Evolutionary conservation across 2,797 vertebrate genomes (phyloP).

Genomic region (Gymnocypris eckloni): DNA sequence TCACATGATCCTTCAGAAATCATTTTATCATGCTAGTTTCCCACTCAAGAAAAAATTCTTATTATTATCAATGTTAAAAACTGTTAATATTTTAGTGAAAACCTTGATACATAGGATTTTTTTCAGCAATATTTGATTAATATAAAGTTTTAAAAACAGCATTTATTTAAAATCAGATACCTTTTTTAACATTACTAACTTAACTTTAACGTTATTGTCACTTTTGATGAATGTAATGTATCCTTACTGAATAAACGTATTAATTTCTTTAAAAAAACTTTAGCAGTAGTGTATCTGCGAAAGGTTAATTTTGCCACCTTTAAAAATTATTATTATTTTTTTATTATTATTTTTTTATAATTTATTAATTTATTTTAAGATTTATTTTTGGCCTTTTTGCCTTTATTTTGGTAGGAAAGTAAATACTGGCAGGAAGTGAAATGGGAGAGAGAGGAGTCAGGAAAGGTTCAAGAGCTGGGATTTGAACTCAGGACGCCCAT

Average conservation of each 20-base stretch:
- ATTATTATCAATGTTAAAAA: background rate
- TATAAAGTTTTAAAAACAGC: background rate
- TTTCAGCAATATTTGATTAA: background rate
- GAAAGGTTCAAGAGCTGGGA: background rate
- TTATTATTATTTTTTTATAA: too few relatives aligned
- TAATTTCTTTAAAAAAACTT: too few relatives aligned
- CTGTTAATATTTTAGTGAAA: background rate
- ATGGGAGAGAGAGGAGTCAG: background rate
- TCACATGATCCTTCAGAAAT: background rate
- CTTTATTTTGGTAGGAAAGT: background rate
- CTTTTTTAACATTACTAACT: background rate
- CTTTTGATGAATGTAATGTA: too few relatives aligned
- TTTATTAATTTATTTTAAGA: background rate
- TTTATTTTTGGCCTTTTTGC: background rate
- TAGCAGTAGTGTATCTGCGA: background rate
- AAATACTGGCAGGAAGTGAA: background rate
- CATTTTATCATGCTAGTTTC: background rate
- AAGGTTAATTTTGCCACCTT: background rate
- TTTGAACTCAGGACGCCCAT: background rate
- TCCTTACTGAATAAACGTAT: too few relatives aligned
- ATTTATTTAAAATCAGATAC: background rate
- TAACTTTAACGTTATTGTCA: background rate
- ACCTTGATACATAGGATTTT: background rate
- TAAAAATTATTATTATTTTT: background rate
- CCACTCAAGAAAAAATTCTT: background rate